phyloP scores from a whole-genome alignment of 2,888 invertebrate genomes.

The Archips xylosteana region DNA sequence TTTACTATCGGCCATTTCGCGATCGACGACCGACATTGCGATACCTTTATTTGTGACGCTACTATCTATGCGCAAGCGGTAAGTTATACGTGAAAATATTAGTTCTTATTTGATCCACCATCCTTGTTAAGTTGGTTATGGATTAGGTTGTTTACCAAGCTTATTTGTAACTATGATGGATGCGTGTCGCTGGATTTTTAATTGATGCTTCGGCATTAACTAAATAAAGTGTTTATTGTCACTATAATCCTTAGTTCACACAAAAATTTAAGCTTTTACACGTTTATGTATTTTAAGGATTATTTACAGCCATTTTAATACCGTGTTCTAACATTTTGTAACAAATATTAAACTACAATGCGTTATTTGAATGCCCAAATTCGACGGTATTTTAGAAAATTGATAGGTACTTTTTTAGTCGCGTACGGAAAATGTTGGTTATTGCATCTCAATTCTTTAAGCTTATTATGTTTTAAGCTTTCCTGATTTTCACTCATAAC shows the following conservation, averaged over 20 bases:
- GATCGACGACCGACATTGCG: conserved; percentile 36
- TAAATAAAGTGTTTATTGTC: background rate
- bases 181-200: background rate
- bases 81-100: conserved; percentile 41
- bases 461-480: too few relatives aligned
- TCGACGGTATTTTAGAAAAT: too few relatives aligned
- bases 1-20: conserved; percentile 74
- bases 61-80: background rate
- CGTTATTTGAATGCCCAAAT: too few relatives aligned
- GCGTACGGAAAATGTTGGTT: too few relatives aligned
- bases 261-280: background rate
- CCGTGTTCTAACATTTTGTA: too few relatives aligned
- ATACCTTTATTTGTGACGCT: background rate
- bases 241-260: background rate
- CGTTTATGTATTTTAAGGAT: background rate
- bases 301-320: background rate
- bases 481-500: too few relatives aligned
- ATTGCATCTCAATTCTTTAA: too few relatives aligned
- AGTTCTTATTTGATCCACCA: conserved; percentile 3
- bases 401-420: too few relatives aligned
- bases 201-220: conserved; percentile 28
- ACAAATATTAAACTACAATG: too few relatives aligned
- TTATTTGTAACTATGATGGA: conserved; percentile 72
- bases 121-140: conserved; percentile 44
- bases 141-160: conserved; percentile 76